Percentiles rank a stretch among this genome's conserved stretches.
These are phyloP conservation scores for Dendrolimus pini DNA, from an alignment of 2,888 invertebrate genomes.

Conservation along the genomic window DNA sequence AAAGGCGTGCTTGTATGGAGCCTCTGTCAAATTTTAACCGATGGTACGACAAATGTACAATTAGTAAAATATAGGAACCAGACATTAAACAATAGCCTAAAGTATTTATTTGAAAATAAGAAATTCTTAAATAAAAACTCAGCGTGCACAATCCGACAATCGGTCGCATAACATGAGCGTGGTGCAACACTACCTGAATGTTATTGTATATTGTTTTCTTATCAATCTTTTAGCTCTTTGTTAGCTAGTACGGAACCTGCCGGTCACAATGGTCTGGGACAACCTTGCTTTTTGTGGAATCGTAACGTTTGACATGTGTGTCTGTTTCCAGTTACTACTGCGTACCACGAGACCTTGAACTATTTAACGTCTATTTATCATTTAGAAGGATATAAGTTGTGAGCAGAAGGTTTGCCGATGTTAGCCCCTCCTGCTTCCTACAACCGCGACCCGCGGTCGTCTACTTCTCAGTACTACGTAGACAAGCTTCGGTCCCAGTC, in stretches of 20 bases:
- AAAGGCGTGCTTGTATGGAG: too few relatives aligned
- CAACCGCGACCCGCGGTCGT: too few relatives aligned
- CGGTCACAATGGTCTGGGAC: neutral
- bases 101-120: neutral
- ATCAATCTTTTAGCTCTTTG: conserved; percentile 35
- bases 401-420: too few relatives aligned
- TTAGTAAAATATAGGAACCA: too few relatives aligned
- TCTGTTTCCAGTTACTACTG: neutral
- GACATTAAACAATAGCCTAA: neutral
- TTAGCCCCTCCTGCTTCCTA: too few relatives aligned
- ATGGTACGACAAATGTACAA: too few relatives aligned
- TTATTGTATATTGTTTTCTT: conserved; percentile 76
- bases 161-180: conserved; percentile 38
- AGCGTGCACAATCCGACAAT: conserved; percentile 26
- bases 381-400: too few relatives aligned
- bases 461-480: too few relatives aligned
- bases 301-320: neutral
- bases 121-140: neutral
- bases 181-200: conserved; percentile 55
- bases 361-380: too few relatives aligned
- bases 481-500: too few relatives aligned
- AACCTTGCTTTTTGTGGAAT: conserved; percentile 10
- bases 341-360: too few relatives aligned
- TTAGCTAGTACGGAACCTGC: conserved; percentile 4
- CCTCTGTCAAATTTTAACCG: too few relatives aligned